Base-by-base conservation (phyloP, 2,888 invertebrate species). In the Metacarcinus magister region DNA sequence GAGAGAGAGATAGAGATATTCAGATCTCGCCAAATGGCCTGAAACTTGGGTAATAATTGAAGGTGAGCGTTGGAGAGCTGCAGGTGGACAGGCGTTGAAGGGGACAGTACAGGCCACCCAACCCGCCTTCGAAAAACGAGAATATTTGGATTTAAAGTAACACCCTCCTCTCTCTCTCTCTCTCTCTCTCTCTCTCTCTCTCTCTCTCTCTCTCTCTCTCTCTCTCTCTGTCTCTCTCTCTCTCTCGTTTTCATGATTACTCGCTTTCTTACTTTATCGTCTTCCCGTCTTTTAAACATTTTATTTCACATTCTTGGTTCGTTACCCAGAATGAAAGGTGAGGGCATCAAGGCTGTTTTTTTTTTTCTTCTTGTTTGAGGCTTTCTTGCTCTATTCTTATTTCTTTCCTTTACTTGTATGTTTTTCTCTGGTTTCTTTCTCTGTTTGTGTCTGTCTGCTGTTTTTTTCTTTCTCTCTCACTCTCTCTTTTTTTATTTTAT, bases 141-240 rank as follows among this genome's bases (percentile, higher is more conserved):
- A 43, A 44, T 16, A 67, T 67, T 67, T 16, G 19, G 67, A n/a
- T 23, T 67, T 10, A 39, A 19, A 46, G n/a, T 16, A 39, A 82
- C 2, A 10, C 13, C 67, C n/a, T n/a, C 2, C 23, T 19, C 23
- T 23, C 67, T 67, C 67, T 67, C 67, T 89, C 89, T 89, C 89
- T 89, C 89, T 89, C 89, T 89, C 89, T 94, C 93, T 60, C 93
- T 60, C 67, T 60, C 93, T 60, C 93, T 60, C 67, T 60, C 93
- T 89, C 54, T 28, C 39, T 48, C 89, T 39, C 44, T 94, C 94
- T 82, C 94, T 94, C 94, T 82, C 94, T 89, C 94, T 89, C 87
- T 94, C 94, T 54, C 46, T 94, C 44, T 48, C 5, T 23, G 32
- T 32, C 89, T 19, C 46, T 19, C 82, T 89, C 54, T 4, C 90